phyloP scores from a whole-genome alignment of 2,888 invertebrate species.

The Lydus trimaculatus region DNA sequence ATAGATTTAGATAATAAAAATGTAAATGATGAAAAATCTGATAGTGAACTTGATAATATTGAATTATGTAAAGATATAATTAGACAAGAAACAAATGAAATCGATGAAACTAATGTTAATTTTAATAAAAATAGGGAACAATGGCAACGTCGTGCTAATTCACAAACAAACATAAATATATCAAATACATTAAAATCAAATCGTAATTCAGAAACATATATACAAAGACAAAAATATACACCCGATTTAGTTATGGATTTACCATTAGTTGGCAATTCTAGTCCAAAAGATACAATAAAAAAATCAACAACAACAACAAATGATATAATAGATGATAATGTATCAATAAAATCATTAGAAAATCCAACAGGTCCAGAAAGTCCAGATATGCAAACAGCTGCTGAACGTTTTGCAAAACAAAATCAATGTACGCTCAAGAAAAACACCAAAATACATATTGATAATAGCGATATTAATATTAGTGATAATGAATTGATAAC shows the following conservation, averaged over 20 bases:
- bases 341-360: conserved; percentile 42
- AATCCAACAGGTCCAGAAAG: conserved; percentile 62
- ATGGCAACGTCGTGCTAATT: conserved; percentile 69
- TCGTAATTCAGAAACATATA: conserved; percentile 55
- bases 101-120: conserved; percentile 60
- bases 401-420: conserved; percentile 80
- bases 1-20: conserved; percentile 24
- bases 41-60: conserved; percentile 15
- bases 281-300: conserved; percentile 56
- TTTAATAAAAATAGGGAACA: conserved; percentile 65
- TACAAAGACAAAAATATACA: conserved; percentile 65
- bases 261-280: conserved; percentile 65
- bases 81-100: conserved; percentile 42
- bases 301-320: conserved; percentile 49
- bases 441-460: conserved; percentile 63
- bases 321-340: conserved; percentile 43
- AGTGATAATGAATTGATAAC: conserved; percentile 45
- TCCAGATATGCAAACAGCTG: conserved; percentile 75
- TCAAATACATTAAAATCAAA: conserved; percentile 54
- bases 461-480: conserved; percentile 38
- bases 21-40: conserved; percentile 24
- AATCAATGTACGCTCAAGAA: conserved; percentile 82
- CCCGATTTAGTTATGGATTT: conserved; percentile 87
- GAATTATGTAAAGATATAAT: conserved; percentile 30
- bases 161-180: conserved; percentile 60